Base-by-base conservation (phyloP, 2,797 vertebrate species). In the Synanceia verrucosa region DNA sequence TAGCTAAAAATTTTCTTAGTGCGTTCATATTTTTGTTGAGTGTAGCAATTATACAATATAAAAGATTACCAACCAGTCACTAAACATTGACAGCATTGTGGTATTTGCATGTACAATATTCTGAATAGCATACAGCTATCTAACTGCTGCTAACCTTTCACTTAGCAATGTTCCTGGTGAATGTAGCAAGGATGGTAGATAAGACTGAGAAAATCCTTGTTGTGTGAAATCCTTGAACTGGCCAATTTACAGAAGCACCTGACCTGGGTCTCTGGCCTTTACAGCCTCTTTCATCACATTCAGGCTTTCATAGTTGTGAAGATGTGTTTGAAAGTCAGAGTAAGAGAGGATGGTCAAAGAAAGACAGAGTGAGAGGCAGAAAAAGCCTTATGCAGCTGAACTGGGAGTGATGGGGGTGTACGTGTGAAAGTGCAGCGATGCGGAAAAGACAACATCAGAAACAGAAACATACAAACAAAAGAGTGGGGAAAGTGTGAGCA, bases 401-500 rank as follows among this genome's bases (percentile, higher is more conserved):
- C 41, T 74, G 69, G 57, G 34, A 74, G 78, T 61, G 76, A 81
- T 75, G 61, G 48, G 58, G 71, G 58, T 34, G 19, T 69, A 53
- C 33, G 44, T 76, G 67, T 64, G 64, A 86, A 82, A 77, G 67
- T 79, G 84, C 78, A 87, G 79, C n/a, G 24, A 75, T 65, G 89
- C 75, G 80, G 86, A 88, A 88, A 90, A 85, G 71, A 79, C 78
- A 91, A 86, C 78, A 87, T 53, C 70, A 82, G 68, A 64, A 77
- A 76, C 36, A 70, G 76, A 86, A 88, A 86, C 69, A 79, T 75
- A 78, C 68, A 83, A 88, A 88, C 85, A 90, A 46, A 66, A 69
- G 60, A 57, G 18, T 36, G 26, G 9, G 67, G 79, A 71, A 69
- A 66, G 23, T n/a, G 31, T 28, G 24, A 31, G 12, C 1, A 0